Evolutionary conservation across 2,888 invertebrate species (phyloP).

Genomic region (Drosophila anceps): DNA sequence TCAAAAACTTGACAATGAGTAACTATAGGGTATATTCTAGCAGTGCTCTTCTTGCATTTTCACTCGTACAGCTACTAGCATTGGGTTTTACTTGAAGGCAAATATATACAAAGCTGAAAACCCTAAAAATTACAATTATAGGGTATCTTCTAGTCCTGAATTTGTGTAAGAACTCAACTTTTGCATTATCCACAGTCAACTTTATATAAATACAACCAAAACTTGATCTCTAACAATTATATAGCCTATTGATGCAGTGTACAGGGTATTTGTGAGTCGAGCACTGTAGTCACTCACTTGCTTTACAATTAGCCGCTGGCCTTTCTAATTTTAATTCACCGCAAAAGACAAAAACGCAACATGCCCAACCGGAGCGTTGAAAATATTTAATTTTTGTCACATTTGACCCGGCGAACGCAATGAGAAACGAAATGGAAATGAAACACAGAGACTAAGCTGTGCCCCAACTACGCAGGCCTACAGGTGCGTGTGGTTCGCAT

Average conservation of each 20-base stretch:
- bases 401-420: constrained; percentile 19
- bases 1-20: background rate
- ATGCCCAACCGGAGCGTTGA: constrained; percentile 29
- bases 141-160: background rate
- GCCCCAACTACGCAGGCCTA: constrained; percentile 15
- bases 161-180: background rate
- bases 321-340: constrained; percentile 60
- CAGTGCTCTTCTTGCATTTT: fast-evolving
- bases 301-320: constrained; percentile 8
- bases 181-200: background rate
- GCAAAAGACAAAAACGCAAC: constrained; percentile 40
- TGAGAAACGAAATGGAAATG: constrained; percentile 3
- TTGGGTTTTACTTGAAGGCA: background rate
- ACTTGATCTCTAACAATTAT: no score
- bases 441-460: background rate
- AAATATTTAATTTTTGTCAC: constrained; percentile 42
- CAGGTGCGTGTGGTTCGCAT: constrained; percentile 69
- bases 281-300: background rate
- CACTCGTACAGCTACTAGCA: no score
- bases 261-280: constrained; percentile 1
- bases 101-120: background rate
- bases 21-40: background rate
- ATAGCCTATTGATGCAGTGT: background rate
- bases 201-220: background rate
- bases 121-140: background rate